These are phyloP conservation scores for Eucera pruinosa DNA, from an alignment of 2,888 invertebrate species.

Conservation along the genomic window DNA sequence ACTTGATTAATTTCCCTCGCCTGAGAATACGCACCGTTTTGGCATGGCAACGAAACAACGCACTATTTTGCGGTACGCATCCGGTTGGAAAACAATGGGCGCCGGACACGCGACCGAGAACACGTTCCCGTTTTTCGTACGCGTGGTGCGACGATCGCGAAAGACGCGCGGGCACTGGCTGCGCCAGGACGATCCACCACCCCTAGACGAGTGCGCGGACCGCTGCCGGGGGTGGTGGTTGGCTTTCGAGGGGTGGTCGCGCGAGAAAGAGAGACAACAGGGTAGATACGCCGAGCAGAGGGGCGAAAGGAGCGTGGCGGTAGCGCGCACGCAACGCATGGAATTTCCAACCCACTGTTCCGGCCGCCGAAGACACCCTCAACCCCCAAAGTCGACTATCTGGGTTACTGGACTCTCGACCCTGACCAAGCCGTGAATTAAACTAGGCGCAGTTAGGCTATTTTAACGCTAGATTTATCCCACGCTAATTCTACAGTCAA, in stretches of 20 bases:
- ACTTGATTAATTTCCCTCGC: too few species aligned
- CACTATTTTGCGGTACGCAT: background rate
- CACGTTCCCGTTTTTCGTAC: constrained; percentile 69
- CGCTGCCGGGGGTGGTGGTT: constrained; percentile 68
- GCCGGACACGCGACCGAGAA: constrained; percentile 62
- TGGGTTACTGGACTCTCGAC: constrained; percentile 71
- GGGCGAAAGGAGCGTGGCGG: constrained; percentile 6
- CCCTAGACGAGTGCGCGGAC: constrained; percentile 74
- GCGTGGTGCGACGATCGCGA: constrained; percentile 82
- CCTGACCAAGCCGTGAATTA: constrained; percentile 54
- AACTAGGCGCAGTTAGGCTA: constrained; percentile 8
- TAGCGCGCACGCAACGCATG: constrained; percentile 52
- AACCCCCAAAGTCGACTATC: constrained; percentile 58
- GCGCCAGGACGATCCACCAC: constrained; percentile 76
- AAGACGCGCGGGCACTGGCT: constrained; percentile 84
- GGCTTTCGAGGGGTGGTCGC: constrained; percentile 65
- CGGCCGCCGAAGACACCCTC: constrained; percentile 39
- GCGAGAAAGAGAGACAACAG: constrained; percentile 38
- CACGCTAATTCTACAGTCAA: too few species aligned
- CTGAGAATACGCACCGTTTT: background rate
- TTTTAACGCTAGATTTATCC: constrained; percentile 13
- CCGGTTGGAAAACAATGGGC: background rate
- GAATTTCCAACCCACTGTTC: constrained; percentile 25
- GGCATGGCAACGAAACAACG: too few species aligned
- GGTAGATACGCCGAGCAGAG: constrained; percentile 14